Evolutionary conservation across 1,140 invertebrate genomes (phyloP).

Genomic region (Lasioglossum baleicum): DNA sequence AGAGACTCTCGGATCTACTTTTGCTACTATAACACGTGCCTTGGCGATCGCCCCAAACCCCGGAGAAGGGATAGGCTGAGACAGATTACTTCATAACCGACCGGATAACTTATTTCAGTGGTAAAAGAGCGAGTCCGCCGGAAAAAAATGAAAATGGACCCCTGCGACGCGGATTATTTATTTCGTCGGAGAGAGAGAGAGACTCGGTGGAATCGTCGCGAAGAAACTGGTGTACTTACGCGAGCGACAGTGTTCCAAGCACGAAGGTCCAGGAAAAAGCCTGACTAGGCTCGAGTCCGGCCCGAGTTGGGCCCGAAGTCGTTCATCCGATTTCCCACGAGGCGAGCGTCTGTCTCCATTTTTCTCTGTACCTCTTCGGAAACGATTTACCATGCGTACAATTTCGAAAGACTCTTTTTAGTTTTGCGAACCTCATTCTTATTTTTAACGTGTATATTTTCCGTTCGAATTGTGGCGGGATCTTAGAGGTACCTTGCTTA

Average conservation of each 20-base stretch:
- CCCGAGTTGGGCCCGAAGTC: neutral
- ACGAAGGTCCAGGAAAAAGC: conserved; percentile 4
- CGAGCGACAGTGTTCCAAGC: conserved; percentile 47
- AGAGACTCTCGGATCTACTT: neutral
- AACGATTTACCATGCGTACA: no score
- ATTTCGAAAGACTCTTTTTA: conserved; percentile 5
- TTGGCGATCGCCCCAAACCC: conserved; percentile 36
- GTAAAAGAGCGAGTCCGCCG: neutral
- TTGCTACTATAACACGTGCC: conserved; percentile 44
- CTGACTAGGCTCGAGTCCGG: no score
- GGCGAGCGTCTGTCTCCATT: neutral
- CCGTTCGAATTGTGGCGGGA: neutral
- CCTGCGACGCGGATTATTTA: conserved; percentile 15
- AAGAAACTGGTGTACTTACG: conserved; percentile 45
- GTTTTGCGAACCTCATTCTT: neutral
- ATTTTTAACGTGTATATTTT: neutral
- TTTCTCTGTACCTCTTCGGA: neutral
- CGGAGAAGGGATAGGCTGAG: conserved; percentile 45
- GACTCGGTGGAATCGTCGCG: conserved; percentile 3
- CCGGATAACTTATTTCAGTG: conserved; percentile 25
- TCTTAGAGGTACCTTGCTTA: conserved; percentile 8
- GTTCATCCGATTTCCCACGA: neutral
- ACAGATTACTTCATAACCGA: conserved; percentile 27
- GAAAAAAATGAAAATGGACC: no score
- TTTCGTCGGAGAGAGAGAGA: conserved; percentile 2